Base-by-base conservation (phyloP, 2,888 invertebrate genomes). In the Theodoxus fluviatilis region DNA sequence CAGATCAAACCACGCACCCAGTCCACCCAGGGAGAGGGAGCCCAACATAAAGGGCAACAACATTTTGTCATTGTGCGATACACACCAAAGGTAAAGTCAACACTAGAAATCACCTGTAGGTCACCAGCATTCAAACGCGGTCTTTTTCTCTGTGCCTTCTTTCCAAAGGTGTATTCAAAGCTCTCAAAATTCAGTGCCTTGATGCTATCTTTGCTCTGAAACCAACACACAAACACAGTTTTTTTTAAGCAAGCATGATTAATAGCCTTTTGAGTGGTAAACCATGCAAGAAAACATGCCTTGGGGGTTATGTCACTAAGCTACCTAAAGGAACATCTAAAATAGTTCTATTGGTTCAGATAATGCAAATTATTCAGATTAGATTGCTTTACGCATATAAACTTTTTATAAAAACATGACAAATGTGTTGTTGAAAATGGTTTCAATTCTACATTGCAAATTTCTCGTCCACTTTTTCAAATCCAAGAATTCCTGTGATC, bases 91-190 rank as follows among this genome's bases (percentile, higher is more conserved):
- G 43, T 43, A 43, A 43, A 9, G 18, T 12, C 18, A 12, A 12
- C 43, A 43, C 12, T 18, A 28, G 31, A 59, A 9, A 49, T 70
- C 72, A 94, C 93, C 81, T 93, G 91, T 73, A 98, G 89, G 79
- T 94, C 94, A 73, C 91, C 91, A 2, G 86, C 86, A 75, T 86
- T 85, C 3, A 91, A 72, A 84, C 93, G 96, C 0, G 98, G 97
- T 71, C 93, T 90, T 86, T 99, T 99, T 67, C 99, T 91, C 77
- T 92, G 92, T 81, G 94, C 94, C 82, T 98, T 99, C 0, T 93
- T 94, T 0, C 99, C 98, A 90, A 99, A 99, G 12, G 96, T 96
- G 82, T 92, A 93, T 74, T 94, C 93, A 88, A 94, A 99, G 79
- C 93, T 93, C 88, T 99, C 97, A 0, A 96, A 98, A 78, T 99